Conservation (phyloP, 2,888 invertebrate genomes). For the Andrena fulva region DNA sequence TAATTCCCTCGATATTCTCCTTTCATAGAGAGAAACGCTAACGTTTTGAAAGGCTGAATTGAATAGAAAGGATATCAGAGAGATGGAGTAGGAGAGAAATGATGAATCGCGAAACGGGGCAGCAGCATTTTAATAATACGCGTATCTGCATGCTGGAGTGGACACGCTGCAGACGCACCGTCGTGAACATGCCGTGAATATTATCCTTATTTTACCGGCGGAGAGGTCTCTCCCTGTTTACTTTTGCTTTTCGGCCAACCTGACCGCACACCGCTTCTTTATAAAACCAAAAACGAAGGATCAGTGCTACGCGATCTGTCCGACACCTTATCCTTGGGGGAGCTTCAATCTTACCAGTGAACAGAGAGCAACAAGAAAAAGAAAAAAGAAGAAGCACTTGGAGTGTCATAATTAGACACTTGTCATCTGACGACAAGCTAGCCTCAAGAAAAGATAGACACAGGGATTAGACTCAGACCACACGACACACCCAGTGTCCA, state of each 20-base stretch:
- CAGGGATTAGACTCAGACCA: not conserved
- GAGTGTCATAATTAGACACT: not conserved
- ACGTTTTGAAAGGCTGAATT: not conserved
- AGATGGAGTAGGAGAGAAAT: not conserved
- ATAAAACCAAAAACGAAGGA: slow-evolving; percentile 3
- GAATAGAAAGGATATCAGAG: not conserved
- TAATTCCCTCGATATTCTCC: slow-evolving; percentile 9
- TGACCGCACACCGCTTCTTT: slow-evolving; percentile 32
- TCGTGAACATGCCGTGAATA: slow-evolving; percentile 54
- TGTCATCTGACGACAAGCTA: not conserved
- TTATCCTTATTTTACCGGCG: slow-evolving; percentile 57
- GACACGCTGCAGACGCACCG: slow-evolving; percentile 59
- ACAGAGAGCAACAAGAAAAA: not conserved
- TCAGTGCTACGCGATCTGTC: not conserved
- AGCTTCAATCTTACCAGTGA: not conserved
- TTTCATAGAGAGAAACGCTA: not conserved
- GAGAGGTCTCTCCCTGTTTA: slow-evolving; percentile 45
- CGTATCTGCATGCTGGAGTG: slow-evolving; percentile 60
- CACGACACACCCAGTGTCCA: slow-evolving; percentile 13
- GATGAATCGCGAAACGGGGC: slow-evolving; percentile 45
- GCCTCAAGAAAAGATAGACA: not conserved
- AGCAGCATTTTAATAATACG: slow-evolving; percentile 65
- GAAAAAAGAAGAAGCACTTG: not conserved
- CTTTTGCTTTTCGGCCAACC: slow-evolving; percentile 47
- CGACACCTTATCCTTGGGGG: not conserved